phyloP scores from a whole-genome alignment of 2,113 vertebrate genomes.

The Nothocercus julius region DNA sequence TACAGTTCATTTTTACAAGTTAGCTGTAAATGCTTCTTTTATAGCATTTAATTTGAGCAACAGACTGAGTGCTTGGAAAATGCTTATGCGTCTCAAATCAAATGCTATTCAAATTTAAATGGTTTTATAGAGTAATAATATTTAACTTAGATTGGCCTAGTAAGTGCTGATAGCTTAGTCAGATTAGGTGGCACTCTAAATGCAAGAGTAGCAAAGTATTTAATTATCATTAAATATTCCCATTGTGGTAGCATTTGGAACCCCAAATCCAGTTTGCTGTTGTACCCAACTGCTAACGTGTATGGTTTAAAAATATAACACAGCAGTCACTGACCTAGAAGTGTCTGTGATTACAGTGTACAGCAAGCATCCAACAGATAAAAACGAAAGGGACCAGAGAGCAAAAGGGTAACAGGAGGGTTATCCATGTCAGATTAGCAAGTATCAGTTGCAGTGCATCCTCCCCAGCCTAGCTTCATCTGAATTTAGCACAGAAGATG shows the following conservation, averaged over 20 bases:
- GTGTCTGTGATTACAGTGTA: slow-evolving; percentile 22
- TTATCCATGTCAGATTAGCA: neutral
- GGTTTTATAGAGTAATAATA: slow-evolving; percentile 26
- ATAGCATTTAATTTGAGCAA: slow-evolving; percentile 17
- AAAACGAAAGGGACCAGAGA: slow-evolving; percentile 31
- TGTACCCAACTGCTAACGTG: slow-evolving; percentile 26
- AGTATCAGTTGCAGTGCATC: neutral
- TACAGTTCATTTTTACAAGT: slow-evolving; percentile 2
- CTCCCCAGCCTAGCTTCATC: neutral
- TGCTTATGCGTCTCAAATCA: slow-evolving; percentile 40
- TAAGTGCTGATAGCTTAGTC: slow-evolving; percentile 21
- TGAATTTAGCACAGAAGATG: neutral
- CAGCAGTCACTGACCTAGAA: slow-evolving; percentile 53
- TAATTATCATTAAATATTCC: slow-evolving; percentile 35
- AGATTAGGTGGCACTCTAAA: slow-evolving; percentile 40
- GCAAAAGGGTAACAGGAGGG: slow-evolving; percentile 2
- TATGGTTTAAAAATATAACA: slow-evolving; percentile 43
- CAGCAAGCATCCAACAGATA: slow-evolving; percentile 40
- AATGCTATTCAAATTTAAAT: slow-evolving; percentile 35
- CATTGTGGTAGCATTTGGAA: slow-evolving; percentile 24
- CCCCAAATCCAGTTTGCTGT: neutral
- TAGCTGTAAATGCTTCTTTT: slow-evolving; percentile 17
- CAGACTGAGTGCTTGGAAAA: slow-evolving; percentile 33
- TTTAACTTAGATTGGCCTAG: slow-evolving; percentile 38
- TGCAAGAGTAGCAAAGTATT: slow-evolving; percentile 10